Evolutionary conservation across 1,140 invertebrate genomes (phyloP), one percentile per base, ranked within the genome.

Genomic region (Caenorhabditis brenneri): DNA sequence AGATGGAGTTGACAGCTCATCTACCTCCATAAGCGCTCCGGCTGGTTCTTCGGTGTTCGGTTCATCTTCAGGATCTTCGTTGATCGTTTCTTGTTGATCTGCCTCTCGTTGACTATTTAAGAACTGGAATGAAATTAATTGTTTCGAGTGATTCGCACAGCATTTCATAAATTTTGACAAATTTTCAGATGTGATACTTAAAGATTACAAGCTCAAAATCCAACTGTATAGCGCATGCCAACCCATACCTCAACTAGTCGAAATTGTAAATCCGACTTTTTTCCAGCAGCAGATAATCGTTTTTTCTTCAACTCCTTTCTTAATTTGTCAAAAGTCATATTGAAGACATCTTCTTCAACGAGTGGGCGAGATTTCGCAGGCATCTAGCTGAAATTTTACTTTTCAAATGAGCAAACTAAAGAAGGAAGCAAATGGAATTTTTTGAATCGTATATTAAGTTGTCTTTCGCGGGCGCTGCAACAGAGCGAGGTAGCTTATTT

Each of bases 241-340:
- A n/a, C n/a, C n/a, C n/a, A n/a, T 33, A 74, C 65, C 65, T 74
- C 65, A 10, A 74, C 33, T 12, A 74, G 65, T 19, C 65, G 36
- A 12, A 24, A 74, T 42, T 74, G 65, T 15, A 74, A 42, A 42
- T 74, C 65, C 5, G 65, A 74, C 19, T 74, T 74, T 15, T 74
- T 74, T 74, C 65, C 65, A 0, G 29, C 65, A 42, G n/a, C 36
- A 3, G 65, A 74, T 12, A 42, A n/a, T 1, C 65, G 33, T 42
- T 74, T 74, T 16, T 46, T 74, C 65, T 74, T 74, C 36, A 74
- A 42, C 15, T 74, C 65, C 24, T 74, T 74, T 9, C 65, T 12
- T 0, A 74, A n/a, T 31, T 74, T 74, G 36, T 74, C 65, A n/a
- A n/a, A 74, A 42, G 65, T 74, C 65, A 74, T 74, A 10, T 42